Evolutionary conservation across 2,797 vertebrate genomes (phyloP).

Genomic region (Heliangelus exortis): DNA sequence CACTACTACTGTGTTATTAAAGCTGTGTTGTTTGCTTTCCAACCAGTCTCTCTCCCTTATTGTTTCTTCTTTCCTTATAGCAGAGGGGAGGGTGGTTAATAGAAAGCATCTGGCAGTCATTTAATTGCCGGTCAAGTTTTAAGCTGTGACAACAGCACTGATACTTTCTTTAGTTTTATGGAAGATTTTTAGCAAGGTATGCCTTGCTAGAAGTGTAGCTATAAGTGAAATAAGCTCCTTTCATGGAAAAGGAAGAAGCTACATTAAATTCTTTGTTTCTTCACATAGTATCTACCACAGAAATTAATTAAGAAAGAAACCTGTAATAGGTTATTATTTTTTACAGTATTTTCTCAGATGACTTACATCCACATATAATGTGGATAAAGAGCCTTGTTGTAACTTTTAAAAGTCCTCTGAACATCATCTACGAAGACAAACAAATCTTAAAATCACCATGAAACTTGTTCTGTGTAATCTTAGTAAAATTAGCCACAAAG

Average conservation of each 20-base stretch:
- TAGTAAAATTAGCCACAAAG: neutral
- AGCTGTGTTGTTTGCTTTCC: too few species aligned
- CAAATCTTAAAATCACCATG: neutral
- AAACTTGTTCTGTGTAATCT: neutral
- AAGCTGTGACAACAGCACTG: neutral
- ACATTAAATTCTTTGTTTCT: neutral
- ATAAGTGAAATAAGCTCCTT: neutral
- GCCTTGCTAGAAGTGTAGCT: neutral
- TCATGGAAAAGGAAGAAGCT: neutral
- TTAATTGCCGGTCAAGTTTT: too few species aligned
- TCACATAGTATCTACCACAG: neutral
- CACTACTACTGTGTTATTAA: too few species aligned
- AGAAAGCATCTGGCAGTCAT: too few species aligned
- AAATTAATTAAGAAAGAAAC: neutral
- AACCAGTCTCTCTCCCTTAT: too few species aligned
- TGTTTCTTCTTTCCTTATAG: too few species aligned
- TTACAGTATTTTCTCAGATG: neutral
- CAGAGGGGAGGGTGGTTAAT: too few species aligned
- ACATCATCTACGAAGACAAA: neutral
- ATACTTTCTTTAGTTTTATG: neutral
- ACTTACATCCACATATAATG: neutral
- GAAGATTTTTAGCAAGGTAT: neutral
- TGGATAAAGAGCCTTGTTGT: neutral
- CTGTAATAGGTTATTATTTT: neutral
- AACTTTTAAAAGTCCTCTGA: neutral